A percentile compares a stretch with the other conserved stretches of the same genome.
Evolutionary conservation across 2,113 vertebrate genomes (phyloP).

Genomic region (Monopterus albus): DNA sequence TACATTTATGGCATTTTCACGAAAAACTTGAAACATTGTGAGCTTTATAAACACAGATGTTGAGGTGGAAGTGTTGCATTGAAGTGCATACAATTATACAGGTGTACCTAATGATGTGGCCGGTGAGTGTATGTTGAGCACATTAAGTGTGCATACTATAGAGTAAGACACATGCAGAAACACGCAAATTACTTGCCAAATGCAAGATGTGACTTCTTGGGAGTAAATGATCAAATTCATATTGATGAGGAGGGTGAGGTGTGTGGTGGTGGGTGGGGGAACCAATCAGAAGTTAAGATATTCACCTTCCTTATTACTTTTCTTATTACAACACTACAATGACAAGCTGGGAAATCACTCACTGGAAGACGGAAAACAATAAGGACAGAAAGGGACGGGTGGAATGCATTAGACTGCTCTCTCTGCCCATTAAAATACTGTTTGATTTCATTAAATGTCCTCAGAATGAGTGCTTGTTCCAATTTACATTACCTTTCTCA

Average conservation of each 20-base stretch:
- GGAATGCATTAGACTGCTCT: background rate
- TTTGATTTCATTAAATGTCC: slow-evolving; percentile 22
- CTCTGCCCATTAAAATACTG: background rate
- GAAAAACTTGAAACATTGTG: too few relatives aligned
- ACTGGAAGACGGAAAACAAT: slow-evolving; percentile 22
- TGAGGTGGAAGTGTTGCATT: too few relatives aligned
- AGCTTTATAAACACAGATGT: too few relatives aligned
- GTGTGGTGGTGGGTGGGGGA: background rate
- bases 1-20: too few relatives aligned
- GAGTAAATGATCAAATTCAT: slow-evolving; percentile 77
- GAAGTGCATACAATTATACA: background rate
- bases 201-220: slow-evolving; percentile 64
- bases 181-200: slow-evolving; percentile 76
- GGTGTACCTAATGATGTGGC: too few relatives aligned
- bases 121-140: too few relatives aligned
- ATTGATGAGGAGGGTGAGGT: slow-evolving; percentile 41
- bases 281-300: slow-evolving; percentile 69
- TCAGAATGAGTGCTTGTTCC: too few relatives aligned
- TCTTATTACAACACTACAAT: slow-evolving; percentile 49
- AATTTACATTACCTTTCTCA: background rate
- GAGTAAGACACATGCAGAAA: background rate
- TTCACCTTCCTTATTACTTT: slow-evolving; percentile 44
- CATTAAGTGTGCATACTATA: too few relatives aligned
- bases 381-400: slow-evolving; percentile 1
- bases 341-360: slow-evolving; percentile 51